These are phyloP conservation scores for Leuciscus idus DNA, from an alignment of 2,113 vertebrate species.

Conservation along the genomic window DNA sequence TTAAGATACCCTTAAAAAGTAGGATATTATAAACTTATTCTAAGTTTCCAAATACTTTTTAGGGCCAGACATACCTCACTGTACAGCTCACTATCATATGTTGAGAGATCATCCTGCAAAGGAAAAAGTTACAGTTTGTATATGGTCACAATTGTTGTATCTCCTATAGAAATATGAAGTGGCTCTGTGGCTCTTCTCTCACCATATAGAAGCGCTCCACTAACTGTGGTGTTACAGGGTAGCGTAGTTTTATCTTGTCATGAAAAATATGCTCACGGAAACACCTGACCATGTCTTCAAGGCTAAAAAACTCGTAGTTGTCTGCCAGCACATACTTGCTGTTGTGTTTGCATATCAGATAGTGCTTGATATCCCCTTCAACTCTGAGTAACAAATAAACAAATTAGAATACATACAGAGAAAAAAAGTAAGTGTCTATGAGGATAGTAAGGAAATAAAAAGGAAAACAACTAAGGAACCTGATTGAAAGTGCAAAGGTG, in stretches of 20 bases:
- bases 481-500: slow-evolving; percentile 94
- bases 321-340: slow-evolving; percentile 86
- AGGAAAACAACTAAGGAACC: slow-evolving; percentile 68
- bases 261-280: slow-evolving; percentile 88
- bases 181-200: slow-evolving; percentile 52
- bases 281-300: slow-evolving; percentile 91
- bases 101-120: neutral
- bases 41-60: neutral
- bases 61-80: neutral
- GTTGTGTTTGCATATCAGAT: slow-evolving; percentile 87
- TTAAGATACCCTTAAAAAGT: too few relatives aligned
- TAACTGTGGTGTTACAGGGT: slow-evolving; percentile 90
- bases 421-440: neutral
- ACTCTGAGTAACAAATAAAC: slow-evolving; percentile 75
- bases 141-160: neutral
- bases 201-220: slow-evolving; percentile 86
- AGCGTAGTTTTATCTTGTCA: slow-evolving; percentile 92
- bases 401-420: neutral
- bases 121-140: neutral
- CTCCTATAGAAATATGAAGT: neutral
- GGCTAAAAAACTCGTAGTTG: slow-evolving; percentile 88
- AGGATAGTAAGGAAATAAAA: neutral
- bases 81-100: neutral
- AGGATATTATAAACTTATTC: neutral
- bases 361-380: slow-evolving; percentile 92